phyloP scores from a whole-genome alignment of 2,797 vertebrate species.

The Urocyon cinereoargenteus region DNA sequence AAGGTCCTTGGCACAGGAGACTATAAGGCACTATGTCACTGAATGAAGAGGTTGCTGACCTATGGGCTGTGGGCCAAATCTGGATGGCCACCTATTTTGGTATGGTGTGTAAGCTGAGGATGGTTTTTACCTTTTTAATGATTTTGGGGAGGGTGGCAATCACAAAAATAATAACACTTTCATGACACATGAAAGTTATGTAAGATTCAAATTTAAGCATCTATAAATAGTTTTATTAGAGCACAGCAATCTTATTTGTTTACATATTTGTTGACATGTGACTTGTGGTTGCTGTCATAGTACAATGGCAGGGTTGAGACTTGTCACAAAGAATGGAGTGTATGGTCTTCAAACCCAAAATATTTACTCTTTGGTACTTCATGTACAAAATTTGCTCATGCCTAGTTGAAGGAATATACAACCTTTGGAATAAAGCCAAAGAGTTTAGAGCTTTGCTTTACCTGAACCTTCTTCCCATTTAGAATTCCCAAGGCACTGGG shows the following conservation, averaged over 20 bases:
- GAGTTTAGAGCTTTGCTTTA: neutral
- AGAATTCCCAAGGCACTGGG: neutral
- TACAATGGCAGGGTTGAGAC: neutral
- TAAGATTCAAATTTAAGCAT: slow-evolving; percentile 29
- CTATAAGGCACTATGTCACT: neutral
- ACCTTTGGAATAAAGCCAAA: neutral
- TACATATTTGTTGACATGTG: neutral
- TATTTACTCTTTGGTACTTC: neutral
- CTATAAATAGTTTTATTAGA: neutral
- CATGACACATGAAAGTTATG: neutral
- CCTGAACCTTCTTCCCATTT: neutral
- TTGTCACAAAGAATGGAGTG: neutral
- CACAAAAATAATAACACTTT: neutral
- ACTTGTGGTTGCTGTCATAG: neutral
- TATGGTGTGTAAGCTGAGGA: neutral
- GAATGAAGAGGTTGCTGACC: neutral
- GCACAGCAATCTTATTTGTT: neutral
- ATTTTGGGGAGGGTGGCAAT: neutral
- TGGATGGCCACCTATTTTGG: neutral
- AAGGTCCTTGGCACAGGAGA: neutral
- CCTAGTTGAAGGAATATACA: neutral
- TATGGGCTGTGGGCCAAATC: neutral
- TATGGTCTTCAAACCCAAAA: neutral
- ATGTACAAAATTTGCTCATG: neutral
- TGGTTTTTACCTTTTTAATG: slow-evolving; percentile 39